Evolutionary conservation across 2,113 vertebrate species (phyloP).

Genomic region (Jaculus jaculus): DNA sequence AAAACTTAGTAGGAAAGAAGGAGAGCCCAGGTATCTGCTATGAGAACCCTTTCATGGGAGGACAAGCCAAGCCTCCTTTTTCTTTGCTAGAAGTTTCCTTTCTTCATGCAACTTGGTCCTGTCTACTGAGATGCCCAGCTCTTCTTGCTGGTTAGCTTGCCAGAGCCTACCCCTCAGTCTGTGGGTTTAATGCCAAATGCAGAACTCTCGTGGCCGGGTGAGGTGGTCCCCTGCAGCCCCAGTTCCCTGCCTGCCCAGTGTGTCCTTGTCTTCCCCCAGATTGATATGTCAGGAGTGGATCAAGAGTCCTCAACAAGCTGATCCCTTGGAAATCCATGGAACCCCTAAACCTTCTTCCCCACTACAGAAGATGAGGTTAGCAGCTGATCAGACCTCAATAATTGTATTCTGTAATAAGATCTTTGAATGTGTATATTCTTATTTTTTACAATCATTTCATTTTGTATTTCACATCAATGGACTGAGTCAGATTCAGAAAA

Average conservation of each 20-base stretch:
- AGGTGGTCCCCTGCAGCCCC: not conserved
- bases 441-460: constrained; percentile 86
- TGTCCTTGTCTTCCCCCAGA: not conserved
- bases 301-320: not conserved
- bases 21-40: not conserved
- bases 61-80: not conserved
- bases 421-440: constrained; percentile 88
- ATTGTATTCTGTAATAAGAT: constrained; percentile 88
- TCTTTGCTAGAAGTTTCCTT: constrained; percentile 27
- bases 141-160: constrained; percentile 38
- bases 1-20: constrained; percentile 52
- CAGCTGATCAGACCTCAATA: constrained; percentile 67
- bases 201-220: not conserved
- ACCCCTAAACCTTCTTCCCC: not conserved
- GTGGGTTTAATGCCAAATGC: not conserved
- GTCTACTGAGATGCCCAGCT: not conserved
- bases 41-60: constrained; percentile 39
- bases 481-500: constrained; percentile 83
- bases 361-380: constrained; percentile 49
- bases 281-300: constrained; percentile 8
- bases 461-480: constrained; percentile 87
- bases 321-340: constrained; percentile 26
- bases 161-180: constrained; percentile 42
- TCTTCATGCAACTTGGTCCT: constrained; percentile 16
- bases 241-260: not conserved